Evolutionary conservation across 1,140 invertebrate genomes (phyloP), one percentile per base, ranked within the genome.

Genomic region (Cryptotermes secundus): DNA sequence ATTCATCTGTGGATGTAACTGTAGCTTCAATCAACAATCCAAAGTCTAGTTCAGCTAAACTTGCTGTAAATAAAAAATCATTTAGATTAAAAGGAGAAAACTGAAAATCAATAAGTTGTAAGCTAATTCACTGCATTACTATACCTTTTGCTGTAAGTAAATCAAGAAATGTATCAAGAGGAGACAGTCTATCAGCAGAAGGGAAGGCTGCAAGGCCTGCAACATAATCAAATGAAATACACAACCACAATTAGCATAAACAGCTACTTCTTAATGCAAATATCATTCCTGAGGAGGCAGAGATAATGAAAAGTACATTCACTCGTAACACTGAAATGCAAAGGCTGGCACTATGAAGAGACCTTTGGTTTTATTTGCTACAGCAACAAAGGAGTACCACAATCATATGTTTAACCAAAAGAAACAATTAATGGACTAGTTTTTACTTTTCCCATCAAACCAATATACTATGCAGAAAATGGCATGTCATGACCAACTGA

Each of bases 151-250:
- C 96, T 2, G 96, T 97, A 34, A 97, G 90, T 65, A 97, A 90
- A 89, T 96, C 95, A 79, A 97, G 89, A 88, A 97, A 96, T 26
- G 96, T 96, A 88, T 96, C 95, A 84, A 96, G 89, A 1, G 96
- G 95, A 72, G 95, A 95, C 1, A 96, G 88, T 83, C 94, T 91
- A 88, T 96, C 94, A 45, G 93, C 93, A 1, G 94, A 94, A 16
- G 94, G 93, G 87, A 95, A 93, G 16, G 94, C 93, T 80, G 93
- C 92, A 86, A 94, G 89, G 84, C 94, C 95, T 94, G 86, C 22
- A 89, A 90, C 84, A 86, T 38, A 34, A 79, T 34, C 12, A 24
- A 81, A 22, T 59, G 19, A 19, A 59, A 22, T 24, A 19, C 19
- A n/a, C n/a, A n/a, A n/a, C n/a, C n/a, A n/a, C n/a, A n/a, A n/a